A percentile compares a stretch with the other conserved stretches of the same genome.
These are phyloP conservation scores for Salticus scenicus DNA, from an alignment of 2,888 invertebrate species.

Conservation along the genomic window DNA sequence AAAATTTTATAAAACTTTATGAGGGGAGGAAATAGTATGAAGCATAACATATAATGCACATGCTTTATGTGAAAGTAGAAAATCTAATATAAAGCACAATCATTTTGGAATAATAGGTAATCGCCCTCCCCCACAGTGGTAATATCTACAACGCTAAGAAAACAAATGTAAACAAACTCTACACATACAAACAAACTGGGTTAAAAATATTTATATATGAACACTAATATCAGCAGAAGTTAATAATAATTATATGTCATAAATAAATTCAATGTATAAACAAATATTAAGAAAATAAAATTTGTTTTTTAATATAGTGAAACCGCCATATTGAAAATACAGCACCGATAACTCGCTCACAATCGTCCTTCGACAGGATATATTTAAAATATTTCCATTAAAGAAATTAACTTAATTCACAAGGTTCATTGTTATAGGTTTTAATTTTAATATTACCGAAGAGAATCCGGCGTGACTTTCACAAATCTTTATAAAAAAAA, in stretches of 20 bases:
- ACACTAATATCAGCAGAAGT: background rate
- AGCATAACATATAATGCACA: no score
- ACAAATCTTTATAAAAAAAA: conserved; percentile 41
- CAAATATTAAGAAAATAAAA: background rate
- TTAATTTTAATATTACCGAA: conserved; percentile 59
- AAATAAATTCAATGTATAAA: background rate
- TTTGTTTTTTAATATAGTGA: conserved; percentile 30
- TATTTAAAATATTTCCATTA: background rate
- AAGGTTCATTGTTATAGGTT: conserved; percentile 2
- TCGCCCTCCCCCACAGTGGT: background rate
- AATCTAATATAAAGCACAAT: no score
- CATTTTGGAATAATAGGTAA: no score
- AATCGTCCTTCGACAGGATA: background rate
- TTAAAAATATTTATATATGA: no score
- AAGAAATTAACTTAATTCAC: background rate
- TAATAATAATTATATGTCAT: background rate
- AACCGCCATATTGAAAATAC: conserved; percentile 66
- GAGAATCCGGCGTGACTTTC: conserved; percentile 61
- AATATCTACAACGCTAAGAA: background rate
- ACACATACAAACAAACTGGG: background rate
- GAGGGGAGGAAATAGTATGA: no score
- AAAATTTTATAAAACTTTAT: no score
- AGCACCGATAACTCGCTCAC: conserved; percentile 33
- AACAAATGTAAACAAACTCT: conserved; percentile 9
- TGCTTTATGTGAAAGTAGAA: no score